Percentiles rank a stretch among this genome's conserved stretches.
Conservation (phyloP, 1,140 invertebrate species). For the Drosophila lowei region DNA sequence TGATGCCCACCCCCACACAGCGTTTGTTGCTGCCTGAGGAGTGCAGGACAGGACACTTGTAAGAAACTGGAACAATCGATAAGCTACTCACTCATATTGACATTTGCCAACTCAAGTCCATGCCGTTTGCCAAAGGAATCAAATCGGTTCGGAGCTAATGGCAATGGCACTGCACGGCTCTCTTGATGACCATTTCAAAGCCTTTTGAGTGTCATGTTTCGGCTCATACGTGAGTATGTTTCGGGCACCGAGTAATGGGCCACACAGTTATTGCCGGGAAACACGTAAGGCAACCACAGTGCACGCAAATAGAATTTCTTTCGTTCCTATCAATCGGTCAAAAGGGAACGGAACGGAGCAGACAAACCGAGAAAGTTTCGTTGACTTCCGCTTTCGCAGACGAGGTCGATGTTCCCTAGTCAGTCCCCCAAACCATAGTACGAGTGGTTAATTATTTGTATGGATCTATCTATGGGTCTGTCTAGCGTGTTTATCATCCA, state of each 20-base stretch:
- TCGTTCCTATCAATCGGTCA: neutral
- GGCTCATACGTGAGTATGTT: neutral
- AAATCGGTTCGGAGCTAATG: conserved; percentile 12
- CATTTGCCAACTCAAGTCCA: neutral
- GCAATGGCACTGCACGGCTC: neutral
- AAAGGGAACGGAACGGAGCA: neutral
- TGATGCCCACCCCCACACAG: conserved; percentile 27
- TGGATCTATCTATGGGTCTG: conserved; percentile 14
- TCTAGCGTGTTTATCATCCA: conserved; percentile 25
- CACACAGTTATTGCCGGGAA: conserved; percentile 42
- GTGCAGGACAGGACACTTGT: conserved; percentile 25
- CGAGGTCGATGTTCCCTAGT: conserved; percentile 49
- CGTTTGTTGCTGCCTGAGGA: conserved; percentile 2
- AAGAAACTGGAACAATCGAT: conserved; percentile 53
- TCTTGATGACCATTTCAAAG: conserved; percentile 29
- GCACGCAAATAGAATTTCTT: conserved; percentile 51
- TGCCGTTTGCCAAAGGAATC: conserved; percentile 20
- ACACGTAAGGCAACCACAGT: conserved; percentile 24
- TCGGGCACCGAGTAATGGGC: conserved; percentile 10
- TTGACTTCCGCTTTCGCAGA: conserved; percentile 40
- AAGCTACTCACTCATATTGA: conserved; percentile 1
- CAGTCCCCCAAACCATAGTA: neutral
- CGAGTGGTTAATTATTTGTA: conserved; percentile 4
- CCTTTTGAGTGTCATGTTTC: conserved; percentile 37
- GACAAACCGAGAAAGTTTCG: conserved; percentile 26